These are phyloP conservation scores for Drosophila algonquin DNA, from an alignment of 2,888 invertebrate species.

Conservation along the genomic window DNA sequence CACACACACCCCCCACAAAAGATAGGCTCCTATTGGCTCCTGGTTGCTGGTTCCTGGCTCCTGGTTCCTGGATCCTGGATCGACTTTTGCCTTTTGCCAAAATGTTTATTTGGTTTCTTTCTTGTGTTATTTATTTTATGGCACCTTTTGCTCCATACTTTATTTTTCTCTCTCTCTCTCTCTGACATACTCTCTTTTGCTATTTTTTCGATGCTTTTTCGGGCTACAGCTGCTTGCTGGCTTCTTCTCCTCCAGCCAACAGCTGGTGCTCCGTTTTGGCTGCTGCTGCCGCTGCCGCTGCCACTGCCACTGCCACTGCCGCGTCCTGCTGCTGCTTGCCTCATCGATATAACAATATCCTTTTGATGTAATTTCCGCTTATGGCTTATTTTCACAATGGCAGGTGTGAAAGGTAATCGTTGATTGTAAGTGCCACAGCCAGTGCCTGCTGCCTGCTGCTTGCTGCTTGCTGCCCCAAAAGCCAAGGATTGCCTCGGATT, in stretches of 20 bases:
- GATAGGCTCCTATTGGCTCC: constrained; percentile 2
- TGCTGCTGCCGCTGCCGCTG: neutral
- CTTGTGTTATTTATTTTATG: constrained; percentile 78
- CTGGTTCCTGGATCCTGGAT: constrained; percentile 7
- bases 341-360: constrained; percentile 78
- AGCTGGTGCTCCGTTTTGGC: constrained; percentile 11
- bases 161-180: constrained; percentile 44
- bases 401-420: constrained; percentile 78
- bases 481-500: constrained; percentile 45
- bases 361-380: constrained; percentile 79
- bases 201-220: constrained; percentile 39
- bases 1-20: neutral
- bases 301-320: too few relatives aligned
- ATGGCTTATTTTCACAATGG: constrained; percentile 79
- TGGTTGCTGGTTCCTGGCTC: neutral
- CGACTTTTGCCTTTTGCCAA: constrained; percentile 58
- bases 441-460: constrained; percentile 54
- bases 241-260: neutral
- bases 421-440: constrained; percentile 70
- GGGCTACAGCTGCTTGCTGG: constrained; percentile 14
- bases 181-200: constrained; percentile 49
- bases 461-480: constrained; percentile 3
- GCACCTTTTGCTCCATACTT: constrained; percentile 75
- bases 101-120: constrained; percentile 74
- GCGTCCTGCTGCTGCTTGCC: constrained; percentile 26